These are phyloP conservation scores for Heteractis magnifica DNA, from an alignment of 92 coral and sea anemone genomes.

Conservation along the genomic window DNA sequence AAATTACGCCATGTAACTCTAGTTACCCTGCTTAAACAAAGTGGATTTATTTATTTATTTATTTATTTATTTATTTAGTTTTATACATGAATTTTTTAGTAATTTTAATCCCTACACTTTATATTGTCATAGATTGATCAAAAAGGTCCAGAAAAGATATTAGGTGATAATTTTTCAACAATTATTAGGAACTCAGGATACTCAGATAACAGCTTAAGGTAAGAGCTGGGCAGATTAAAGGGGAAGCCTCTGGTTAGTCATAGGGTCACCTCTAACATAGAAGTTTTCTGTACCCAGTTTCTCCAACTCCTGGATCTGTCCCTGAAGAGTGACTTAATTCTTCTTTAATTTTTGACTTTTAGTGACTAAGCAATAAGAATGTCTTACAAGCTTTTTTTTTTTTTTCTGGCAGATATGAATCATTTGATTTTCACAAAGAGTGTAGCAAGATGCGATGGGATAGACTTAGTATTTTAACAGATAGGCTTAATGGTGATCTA, in stretches of 20 bases:
- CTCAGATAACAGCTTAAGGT: conserved; percentile 62
- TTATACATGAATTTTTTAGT: neutral
- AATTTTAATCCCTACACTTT: neutral
- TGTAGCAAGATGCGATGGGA: conserved; percentile 98
- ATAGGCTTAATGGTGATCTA: conserved; percentile 74
- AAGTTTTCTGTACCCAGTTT: too few relatives aligned
- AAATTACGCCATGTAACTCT: too few relatives aligned
- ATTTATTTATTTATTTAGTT: too few relatives aligned
- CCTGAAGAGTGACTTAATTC: too few relatives aligned
- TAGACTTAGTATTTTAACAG: conserved; percentile 74
- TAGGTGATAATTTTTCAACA: conserved; percentile 82
- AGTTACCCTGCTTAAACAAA: too few relatives aligned
- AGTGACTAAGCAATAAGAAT: too few relatives aligned
- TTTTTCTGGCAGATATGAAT: conserved; percentile 62
- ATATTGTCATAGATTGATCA: conserved; percentile 78
- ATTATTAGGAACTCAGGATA: conserved; percentile 73
- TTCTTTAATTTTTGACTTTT: too few relatives aligned
- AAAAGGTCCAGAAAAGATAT: conserved; percentile 85
- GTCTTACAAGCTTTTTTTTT: neutral
- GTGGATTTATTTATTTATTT: too few relatives aligned
- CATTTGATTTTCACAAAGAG: conserved; percentile 97
- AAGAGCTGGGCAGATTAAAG: neutral
- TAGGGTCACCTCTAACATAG: neutral
- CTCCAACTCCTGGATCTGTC: too few relatives aligned
- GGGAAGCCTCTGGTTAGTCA: neutral